These are phyloP conservation scores for Vimba vimba DNA, from an alignment of 2,113 vertebrate genomes.

Conservation along the genomic window DNA sequence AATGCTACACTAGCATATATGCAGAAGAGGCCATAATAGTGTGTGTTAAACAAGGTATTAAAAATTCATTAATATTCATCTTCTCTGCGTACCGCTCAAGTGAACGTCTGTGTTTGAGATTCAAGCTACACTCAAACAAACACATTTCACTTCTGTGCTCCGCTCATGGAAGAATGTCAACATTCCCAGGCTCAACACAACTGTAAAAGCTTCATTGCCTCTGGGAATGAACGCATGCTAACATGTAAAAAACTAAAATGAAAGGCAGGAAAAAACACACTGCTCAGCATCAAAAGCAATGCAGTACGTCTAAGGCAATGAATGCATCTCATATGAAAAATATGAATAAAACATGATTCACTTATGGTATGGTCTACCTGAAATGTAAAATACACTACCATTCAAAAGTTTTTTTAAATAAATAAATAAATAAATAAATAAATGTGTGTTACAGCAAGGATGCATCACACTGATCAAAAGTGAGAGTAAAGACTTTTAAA, in stretches of 20 bases:
- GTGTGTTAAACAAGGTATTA: slow-evolving; percentile 70
- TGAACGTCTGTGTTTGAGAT: slow-evolving; percentile 28
- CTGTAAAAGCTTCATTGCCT: not conserved
- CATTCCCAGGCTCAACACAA: not conserved
- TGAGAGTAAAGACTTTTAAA: not conserved
- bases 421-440: not conserved
- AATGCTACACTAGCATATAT: slow-evolving; percentile 67
- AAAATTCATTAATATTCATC: slow-evolving; percentile 69
- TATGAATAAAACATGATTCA: not conserved
- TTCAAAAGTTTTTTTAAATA: not conserved
- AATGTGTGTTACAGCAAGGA: not conserved
- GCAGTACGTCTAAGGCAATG: not conserved
- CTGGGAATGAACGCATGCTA: not conserved
- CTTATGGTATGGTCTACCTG: not conserved
- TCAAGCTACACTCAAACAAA: slow-evolving; percentile 32
- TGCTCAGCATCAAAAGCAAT: not conserved
- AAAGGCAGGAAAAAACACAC: not conserved
- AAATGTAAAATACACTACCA: not conserved
- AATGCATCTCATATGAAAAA: not conserved
- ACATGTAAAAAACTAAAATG: not conserved
- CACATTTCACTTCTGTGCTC: not conserved
- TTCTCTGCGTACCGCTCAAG: slow-evolving; percentile 56
- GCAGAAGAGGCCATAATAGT: slow-evolving; percentile 64
- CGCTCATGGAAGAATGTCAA: slow-evolving; percentile 1
- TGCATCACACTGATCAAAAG: not conserved